phyloP scores from a whole-genome alignment of 2,888 invertebrate species.

The Andrena hattorfiana region DNA sequence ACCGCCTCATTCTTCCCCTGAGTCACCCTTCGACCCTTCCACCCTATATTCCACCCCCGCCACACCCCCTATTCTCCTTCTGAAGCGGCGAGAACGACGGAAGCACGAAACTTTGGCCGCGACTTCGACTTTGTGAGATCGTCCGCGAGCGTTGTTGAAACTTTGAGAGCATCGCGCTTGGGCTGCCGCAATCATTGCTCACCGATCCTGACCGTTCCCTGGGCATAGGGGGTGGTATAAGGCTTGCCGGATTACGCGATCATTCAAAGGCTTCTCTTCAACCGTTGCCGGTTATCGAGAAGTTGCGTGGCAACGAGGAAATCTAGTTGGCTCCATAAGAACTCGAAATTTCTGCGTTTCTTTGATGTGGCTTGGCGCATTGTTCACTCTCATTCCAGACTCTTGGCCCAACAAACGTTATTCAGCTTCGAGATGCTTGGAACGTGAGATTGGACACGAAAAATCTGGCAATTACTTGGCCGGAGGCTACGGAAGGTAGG shows the following conservation, averaged over 20 bases:
- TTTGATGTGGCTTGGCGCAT: constrained; percentile 2
- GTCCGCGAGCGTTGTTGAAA: constrained; percentile 66
- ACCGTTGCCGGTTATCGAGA: constrained; percentile 16
- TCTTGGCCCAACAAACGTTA: too few relatives aligned
- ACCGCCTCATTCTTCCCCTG: constrained; percentile 66
- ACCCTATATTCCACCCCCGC: constrained; percentile 14
- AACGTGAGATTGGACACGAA: neutral
- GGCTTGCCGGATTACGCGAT: constrained; percentile 27
- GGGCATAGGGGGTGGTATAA: constrained; percentile 12
- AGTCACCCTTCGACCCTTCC: constrained; percentile 44
- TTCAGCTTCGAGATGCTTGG: too few relatives aligned
- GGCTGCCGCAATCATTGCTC: constrained; percentile 66
- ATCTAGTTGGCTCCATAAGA: neutral
- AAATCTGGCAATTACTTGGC: too few relatives aligned
- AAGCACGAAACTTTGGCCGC: constrained; percentile 67
- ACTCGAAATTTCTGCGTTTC: constrained; percentile 8
- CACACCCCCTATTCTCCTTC: neutral
- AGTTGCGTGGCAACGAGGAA: constrained; percentile 16
- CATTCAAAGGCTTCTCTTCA: constrained; percentile 14
- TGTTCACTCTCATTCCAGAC: neutral
- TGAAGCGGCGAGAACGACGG: constrained; percentile 46
- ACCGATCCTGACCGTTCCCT: constrained; percentile 48
- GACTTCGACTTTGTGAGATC: constrained; percentile 71
- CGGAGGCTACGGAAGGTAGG: too few relatives aligned
- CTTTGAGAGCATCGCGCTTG: constrained; percentile 60